phyloP scores from a whole-genome alignment of 2,888 invertebrate genomes.

The Nasonia oneida region DNA sequence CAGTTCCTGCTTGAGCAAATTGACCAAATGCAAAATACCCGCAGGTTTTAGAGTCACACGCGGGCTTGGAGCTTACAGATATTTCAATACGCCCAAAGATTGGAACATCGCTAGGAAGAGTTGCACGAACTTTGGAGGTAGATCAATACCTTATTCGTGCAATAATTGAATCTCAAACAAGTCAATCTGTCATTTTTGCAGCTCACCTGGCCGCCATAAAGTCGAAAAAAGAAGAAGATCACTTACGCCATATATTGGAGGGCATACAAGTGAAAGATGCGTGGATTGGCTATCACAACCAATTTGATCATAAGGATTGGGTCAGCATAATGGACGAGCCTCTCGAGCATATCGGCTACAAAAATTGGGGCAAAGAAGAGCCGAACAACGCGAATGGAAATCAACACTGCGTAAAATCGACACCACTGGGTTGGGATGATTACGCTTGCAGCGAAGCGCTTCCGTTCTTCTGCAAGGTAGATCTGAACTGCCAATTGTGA shows the following conservation, averaged over 20 bases:
- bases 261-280: slow-evolving; percentile 45
- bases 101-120: not conserved
- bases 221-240: slow-evolving; percentile 64
- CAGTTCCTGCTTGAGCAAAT: not conserved
- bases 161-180: too few species aligned
- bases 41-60: not conserved
- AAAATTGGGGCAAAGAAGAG: not conserved
- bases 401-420: not conserved
- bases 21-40: not conserved
- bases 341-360: not conserved
- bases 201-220: slow-evolving; percentile 66
- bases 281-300: slow-evolving; percentile 49
- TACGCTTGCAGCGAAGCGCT: not conserved
- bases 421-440: not conserved
- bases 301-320: slow-evolving; percentile 9
- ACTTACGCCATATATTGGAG: not conserved
- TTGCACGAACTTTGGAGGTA: not conserved
- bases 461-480: slow-evolving; percentile 1
- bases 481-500: too few species aligned
- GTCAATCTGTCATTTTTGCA: too few species aligned
- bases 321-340: not conserved
- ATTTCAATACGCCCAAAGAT: too few species aligned
- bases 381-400: not conserved
- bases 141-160: too few species aligned
- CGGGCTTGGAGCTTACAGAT: not conserved